Base-by-base conservation (phyloP, 2,888 invertebrate species). In the Dolichopus griseipennis region DNA sequence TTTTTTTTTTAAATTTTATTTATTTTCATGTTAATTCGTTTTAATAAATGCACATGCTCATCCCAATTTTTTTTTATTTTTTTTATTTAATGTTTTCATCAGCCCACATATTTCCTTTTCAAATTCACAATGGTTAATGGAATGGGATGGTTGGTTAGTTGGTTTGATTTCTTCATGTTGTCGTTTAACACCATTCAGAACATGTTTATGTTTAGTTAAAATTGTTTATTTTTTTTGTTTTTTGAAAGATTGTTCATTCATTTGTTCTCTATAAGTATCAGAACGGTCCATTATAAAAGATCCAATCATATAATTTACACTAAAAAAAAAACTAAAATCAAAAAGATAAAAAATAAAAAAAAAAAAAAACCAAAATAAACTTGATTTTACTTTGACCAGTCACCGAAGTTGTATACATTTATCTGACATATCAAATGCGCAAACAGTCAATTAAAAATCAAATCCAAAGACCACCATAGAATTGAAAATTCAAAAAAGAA, bases 371-470 rank as follows among this genome's bases (percentile, higher is more conserved):
- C n/a, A n/a, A n/a, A 8, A 37, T 7, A 37, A 37, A 37, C 37
- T 10, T 27, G 27, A 27, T 27, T 27, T 12, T 8, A 2, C 37
- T 37, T 37, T 37, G 37, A 7, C 37, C 37, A 37, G 37, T 37
- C 37, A 37, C 10, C 12, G 8, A 37, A 37, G 37, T 37, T 37
- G 37, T 37, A 7, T 37, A 10, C 12, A 10, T 8, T 37, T 37
- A 9, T 37, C 12, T 37, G 37, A 37, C 37, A 37, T 37, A 37
- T 27, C 27, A 37, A 37, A 52, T 52, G 18, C n/a, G 52, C 52
- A 52, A 52, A 12, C 52, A 52, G 18, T 52, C 52, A 52, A 52
- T 52, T 52, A 52, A 52, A 52, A 52, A 52, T 52, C 52, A 52
- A 52, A 52, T 18, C 27, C 18, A 1, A 52, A 52, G 52, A 52